Evolutionary conservation across 2,113 vertebrate species (phyloP).

Genomic region (Buteo buteo): DNA sequence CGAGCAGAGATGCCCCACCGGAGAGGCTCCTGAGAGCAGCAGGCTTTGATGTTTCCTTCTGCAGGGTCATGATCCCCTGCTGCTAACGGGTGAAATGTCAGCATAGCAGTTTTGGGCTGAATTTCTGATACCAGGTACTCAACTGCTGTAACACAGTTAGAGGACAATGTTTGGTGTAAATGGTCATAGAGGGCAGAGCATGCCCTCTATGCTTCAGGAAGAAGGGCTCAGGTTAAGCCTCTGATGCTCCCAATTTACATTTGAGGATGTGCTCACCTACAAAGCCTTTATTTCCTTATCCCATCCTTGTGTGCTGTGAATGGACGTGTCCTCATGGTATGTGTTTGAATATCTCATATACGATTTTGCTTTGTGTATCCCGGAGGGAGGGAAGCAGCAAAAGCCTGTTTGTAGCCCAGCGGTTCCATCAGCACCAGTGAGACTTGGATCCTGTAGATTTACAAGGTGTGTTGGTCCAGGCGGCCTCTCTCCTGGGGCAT

Average conservation of each 20-base stretch:
- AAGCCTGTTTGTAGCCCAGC: background rate
- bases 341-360: background rate
- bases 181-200: background rate
- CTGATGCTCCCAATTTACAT: background rate
- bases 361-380: background rate
- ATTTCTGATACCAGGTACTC: background rate
- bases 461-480: background rate
- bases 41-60: background rate
- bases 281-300: background rate
- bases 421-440: background rate
- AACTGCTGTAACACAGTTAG: background rate
- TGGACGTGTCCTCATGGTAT: background rate
- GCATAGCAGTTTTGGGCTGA: rapidly evolving
- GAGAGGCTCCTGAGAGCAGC: background rate
- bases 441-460: background rate
- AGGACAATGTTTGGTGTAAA: background rate
- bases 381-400: background rate
- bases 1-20: background rate
- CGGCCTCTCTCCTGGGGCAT: background rate
- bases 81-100: background rate
- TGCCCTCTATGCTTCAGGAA: background rate
- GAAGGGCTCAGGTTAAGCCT: background rate
- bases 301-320: background rate
- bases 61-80: background rate
- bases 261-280: background rate